Conservation (phyloP, 1,140 invertebrate species). For the Euborellia annulipes region DNA sequence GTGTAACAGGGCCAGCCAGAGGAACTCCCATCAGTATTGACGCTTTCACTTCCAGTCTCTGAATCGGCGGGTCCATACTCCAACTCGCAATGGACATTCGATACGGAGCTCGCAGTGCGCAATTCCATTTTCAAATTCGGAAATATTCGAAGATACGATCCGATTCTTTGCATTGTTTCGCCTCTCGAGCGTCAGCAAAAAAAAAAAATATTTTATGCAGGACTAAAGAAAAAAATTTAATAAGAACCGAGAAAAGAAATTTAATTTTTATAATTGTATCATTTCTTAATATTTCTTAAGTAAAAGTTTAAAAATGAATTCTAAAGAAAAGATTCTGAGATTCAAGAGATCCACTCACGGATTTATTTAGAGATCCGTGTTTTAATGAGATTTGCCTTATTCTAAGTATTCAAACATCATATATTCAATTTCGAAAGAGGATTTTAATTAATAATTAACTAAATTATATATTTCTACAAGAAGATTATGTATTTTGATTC, state of each 20-base stretch:
- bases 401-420: no score
- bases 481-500: not conserved
- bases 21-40: constrained; percentile 37
- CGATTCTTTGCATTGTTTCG: constrained; percentile 67
- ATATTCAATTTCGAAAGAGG: not conserved
- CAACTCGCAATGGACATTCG: constrained; percentile 42
- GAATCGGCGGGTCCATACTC: constrained; percentile 35
- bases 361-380: no score
- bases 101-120: constrained; percentile 63
- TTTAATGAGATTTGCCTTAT: no score
- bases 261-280: no score
- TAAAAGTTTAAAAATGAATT: no score
- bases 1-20: constrained; percentile 56
- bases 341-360: no score
- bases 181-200: constrained; percentile 34
- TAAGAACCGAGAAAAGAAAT: no score
- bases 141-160: constrained; percentile 79
- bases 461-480: not conserved
- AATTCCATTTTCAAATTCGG: constrained; percentile 79
- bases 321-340: no score
- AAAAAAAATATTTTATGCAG: constrained; percentile 3
- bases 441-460: not conserved
- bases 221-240: no score
- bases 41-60: constrained; percentile 34
- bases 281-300: no score